Evolutionary conservation across 2,797 vertebrate genomes (phyloP).

Genomic region (Pteronotus mesoamericanus): DNA sequence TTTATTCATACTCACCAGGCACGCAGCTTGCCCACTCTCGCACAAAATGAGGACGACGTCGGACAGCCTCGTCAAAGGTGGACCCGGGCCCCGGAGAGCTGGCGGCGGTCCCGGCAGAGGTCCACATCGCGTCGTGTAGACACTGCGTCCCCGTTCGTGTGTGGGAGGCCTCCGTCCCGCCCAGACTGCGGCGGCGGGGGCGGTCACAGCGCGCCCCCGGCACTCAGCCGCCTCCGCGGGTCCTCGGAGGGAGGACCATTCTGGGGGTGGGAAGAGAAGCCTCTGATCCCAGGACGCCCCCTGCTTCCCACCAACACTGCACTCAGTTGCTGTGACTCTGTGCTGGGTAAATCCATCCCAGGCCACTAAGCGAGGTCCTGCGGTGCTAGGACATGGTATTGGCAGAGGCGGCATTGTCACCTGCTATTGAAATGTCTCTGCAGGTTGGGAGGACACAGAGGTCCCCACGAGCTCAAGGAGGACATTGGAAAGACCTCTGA

Average conservation of each 20-base stretch:
- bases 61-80: neutral
- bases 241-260: neutral
- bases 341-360: neutral
- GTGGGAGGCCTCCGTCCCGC: neutral
- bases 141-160: neutral
- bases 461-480: neutral
- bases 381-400: neutral
- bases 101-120: neutral
- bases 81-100: neutral
- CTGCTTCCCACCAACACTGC: neutral
- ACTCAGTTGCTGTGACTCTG: fast-evolving
- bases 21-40: neutral
- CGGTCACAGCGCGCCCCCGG: neutral
- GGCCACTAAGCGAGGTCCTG: neutral
- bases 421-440: neutral
- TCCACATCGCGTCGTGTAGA: neutral
- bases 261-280: neutral
- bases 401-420: neutral
- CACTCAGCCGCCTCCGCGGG: neutral
- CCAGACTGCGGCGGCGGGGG: neutral
- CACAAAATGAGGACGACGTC: neutral
- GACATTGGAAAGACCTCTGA: neutral
- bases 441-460: neutral
- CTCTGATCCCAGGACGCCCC: neutral
- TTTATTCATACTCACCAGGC: neutral